These are phyloP conservation scores for Craseonycteris thonglongyai DNA, from an alignment of 2,113 vertebrate species.

Conservation along the genomic window DNA sequence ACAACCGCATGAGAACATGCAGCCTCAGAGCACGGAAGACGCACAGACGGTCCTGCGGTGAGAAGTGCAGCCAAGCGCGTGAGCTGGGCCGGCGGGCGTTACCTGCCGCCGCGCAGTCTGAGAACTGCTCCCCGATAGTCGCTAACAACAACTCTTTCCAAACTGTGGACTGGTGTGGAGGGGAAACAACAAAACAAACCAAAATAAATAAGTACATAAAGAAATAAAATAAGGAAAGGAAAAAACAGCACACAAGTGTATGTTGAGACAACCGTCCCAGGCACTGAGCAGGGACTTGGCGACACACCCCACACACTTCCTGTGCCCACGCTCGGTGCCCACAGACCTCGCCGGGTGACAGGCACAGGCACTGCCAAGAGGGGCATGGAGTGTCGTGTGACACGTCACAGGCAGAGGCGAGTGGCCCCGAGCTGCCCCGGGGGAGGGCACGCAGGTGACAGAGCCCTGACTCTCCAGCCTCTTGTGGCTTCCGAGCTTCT, in stretches of 20 bases:
- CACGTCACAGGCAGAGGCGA: too few relatives aligned
- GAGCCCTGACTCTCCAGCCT: too few relatives aligned
- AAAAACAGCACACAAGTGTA: neutral
- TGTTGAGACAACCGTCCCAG: slow-evolving; percentile 36
- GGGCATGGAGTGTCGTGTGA: accelerated
- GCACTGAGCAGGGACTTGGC: neutral
- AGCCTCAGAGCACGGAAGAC: too few relatives aligned
- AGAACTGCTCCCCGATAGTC: slow-evolving; percentile 96
- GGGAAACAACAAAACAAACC: neutral
- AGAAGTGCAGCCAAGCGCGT: too few relatives aligned
- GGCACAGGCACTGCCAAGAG: neutral
- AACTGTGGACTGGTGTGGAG: slow-evolving; percentile 86
- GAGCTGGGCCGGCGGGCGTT: slow-evolving; percentile 37
- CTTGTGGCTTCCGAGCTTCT: too few relatives aligned
- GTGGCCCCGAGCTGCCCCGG: too few relatives aligned
- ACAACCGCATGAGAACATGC: neutral
- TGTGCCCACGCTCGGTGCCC: neutral
- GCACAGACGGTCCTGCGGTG: too few relatives aligned
- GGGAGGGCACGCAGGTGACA: too few relatives aligned
- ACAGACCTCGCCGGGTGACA: neutral
- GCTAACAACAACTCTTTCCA: slow-evolving; percentile 98
- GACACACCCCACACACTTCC: neutral
- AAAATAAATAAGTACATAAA: neutral
- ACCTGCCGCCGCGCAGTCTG: slow-evolving; percentile 90
- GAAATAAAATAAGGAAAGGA: neutral